Conservation (phyloP, 2,797 vertebrate genomes). For the Sebastes reedi region DNA sequence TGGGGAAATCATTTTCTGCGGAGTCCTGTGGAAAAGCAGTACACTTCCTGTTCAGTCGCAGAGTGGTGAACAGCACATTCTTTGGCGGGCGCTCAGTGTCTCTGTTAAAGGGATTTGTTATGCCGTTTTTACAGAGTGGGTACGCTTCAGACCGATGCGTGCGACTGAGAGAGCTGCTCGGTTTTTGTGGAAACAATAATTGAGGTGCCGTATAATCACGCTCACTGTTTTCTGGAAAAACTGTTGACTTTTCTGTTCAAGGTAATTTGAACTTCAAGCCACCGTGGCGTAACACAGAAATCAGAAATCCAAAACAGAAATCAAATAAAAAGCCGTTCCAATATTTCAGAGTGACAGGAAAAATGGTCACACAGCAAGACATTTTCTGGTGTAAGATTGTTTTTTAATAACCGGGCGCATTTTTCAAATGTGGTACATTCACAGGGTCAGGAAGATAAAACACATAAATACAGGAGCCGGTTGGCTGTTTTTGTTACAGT, state of each 20-base stretch:
- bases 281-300: slow-evolving; percentile 43
- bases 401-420: slow-evolving; percentile 51
- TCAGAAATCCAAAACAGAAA: slow-evolving; percentile 35
- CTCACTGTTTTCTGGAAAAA: slow-evolving; percentile 59
- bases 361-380: slow-evolving; percentile 30
- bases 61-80: slow-evolving; percentile 70
- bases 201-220: slow-evolving; percentile 59
- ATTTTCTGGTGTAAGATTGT: slow-evolving; percentile 23
- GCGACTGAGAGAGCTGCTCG: slow-evolving; percentile 43
- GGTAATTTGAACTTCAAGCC: slow-evolving; percentile 61
- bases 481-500: slow-evolving; percentile 74
- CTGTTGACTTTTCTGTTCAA: slow-evolving; percentile 60
- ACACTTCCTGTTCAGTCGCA: slow-evolving; percentile 60
- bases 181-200: slow-evolving; percentile 62
- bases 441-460: slow-evolving; percentile 53
- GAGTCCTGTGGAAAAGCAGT: slow-evolving; percentile 61
- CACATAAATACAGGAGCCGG: slow-evolving; percentile 51
- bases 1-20: slow-evolving; percentile 66
- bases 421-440: slow-evolving; percentile 36
- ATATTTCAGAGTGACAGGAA: slow-evolving; percentile 35
- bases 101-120: slow-evolving; percentile 74
- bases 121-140: slow-evolving; percentile 54
- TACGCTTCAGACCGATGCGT: slow-evolving; percentile 51
- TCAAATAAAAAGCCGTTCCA: slow-evolving; percentile 20
- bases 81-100: slow-evolving; percentile 50